Evolutionary conservation across 2,888 invertebrate genomes (phyloP), one percentile per base, ranked within the genome.

Genomic region (Ophion slaviceki): DNA sequence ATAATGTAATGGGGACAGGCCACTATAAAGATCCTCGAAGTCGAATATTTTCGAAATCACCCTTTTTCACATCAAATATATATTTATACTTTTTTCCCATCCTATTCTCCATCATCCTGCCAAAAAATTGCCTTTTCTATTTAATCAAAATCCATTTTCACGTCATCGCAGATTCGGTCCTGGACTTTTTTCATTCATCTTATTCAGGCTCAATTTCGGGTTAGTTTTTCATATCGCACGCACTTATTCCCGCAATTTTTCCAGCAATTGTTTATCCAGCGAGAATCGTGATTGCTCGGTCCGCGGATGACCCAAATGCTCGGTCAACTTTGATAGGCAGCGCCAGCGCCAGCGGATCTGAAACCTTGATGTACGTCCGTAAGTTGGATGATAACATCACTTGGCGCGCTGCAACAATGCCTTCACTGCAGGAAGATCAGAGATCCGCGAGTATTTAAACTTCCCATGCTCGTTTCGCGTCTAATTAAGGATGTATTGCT

Each of bases 301-400:
- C 17, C 14, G 14, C 24, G 24, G 8, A n/a, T 68, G 68, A 70
- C 68, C 68, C 7, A 70, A n/a, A 70, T 70, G 47, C 28, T 24
- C 68, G 20, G 11, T 28, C 47, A 70, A 28, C 45, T 70, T 47
- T 24, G 24, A 47, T 47, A 47, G 14, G 14, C 47, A 68, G 20
- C 3, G 24, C 14, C 11, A 20, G 40, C 47, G 47, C 24, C 47
- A 3, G 40, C 40, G 14, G 24, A 28, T 11, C 14, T 11, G 47
- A 17, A 47, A 70, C 47, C 68, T 70, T 47, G 6, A 70, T 4
- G 68, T 47, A 36, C 17, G 24, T 68, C 5, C 47, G 24, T 24
- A 7, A 47, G 36, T 36, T 36, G 36, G 36, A 7, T 6, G 68
- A 70, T 70, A 47, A 28, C 17, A 70, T 70, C 68, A 47, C 17